Conservation (phyloP, 2,113 vertebrate genomes). For the Columba janthina region DNA sequence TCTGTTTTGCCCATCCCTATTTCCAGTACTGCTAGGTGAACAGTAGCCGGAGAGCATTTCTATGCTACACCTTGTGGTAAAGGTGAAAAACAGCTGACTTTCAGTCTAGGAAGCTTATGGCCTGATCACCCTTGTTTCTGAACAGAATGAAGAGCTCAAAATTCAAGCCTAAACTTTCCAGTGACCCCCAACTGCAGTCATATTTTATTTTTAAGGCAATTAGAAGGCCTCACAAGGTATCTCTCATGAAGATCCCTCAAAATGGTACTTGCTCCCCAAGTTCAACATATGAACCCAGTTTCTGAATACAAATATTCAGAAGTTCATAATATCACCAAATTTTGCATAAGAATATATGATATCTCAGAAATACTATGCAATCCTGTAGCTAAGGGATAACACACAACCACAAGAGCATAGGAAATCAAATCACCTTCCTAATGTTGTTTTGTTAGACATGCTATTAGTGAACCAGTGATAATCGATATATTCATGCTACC, state of each 20-base stretch:
- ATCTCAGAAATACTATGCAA: not conserved
- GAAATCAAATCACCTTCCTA: not conserved
- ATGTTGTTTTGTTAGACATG: not conserved
- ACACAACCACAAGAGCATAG: not conserved
- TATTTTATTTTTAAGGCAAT: not conserved
- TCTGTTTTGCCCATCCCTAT: not conserved
- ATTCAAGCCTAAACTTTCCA: not conserved
- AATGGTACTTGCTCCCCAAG: not conserved
- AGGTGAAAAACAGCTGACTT: not conserved
- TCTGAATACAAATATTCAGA: not conserved
- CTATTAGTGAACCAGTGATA: not conserved
- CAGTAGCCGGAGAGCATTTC: accelerated
- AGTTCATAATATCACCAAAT: not conserved
- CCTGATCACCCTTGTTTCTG: not conserved
- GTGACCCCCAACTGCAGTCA: not conserved
- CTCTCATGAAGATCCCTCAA: not conserved
- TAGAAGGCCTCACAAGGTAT: not conserved
- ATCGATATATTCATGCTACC: not conserved
- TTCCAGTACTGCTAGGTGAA: not conserved
- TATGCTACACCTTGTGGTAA: not conserved
- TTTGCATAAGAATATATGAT: not conserved
- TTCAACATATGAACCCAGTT: not conserved
- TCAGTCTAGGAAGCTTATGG: not conserved
- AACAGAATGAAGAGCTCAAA: not conserved
- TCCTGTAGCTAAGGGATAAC: not conserved